Evolutionary conservation across 2,113 vertebrate species (phyloP), one percentile per base, ranked within the genome.

Genomic region (Regulus satrapa): DNA sequence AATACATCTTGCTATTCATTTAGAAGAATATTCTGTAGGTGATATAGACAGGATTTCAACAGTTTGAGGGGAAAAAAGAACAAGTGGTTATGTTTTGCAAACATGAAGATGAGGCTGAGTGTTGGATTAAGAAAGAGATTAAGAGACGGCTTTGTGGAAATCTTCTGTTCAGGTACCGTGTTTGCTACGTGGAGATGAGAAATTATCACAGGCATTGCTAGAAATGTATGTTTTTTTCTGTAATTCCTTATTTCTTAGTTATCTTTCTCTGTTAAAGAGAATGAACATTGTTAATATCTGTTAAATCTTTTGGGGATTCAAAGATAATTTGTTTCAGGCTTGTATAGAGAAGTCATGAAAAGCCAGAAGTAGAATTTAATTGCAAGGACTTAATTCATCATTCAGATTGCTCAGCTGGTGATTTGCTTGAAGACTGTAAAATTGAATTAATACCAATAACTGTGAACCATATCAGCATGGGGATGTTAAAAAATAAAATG

Each of bases 101-200:
- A 96, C 81, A 84, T 74, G 88, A 92, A 96, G 94, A 95, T 81
- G 75, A 89, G 43, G 43, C 92, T 96, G 79, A 92, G 38, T 76
- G 56, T 73, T 94, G 97, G 97, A 96, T 98, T 95, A 96, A 93
- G 94, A 81, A 91, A 93, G 85, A 94, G 88, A 97, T 96, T 96
- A 96, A 96, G 81, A 87, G 68, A 17, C 77, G 72, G 66, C 84
- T 96, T 96, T 94, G 69, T 79, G 94, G 69, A 93, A 58, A 74
- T 94, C 68, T 92, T 94, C 95, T 6, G n/a, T 63, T 86, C 93
- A 96, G 96, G 96, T 94, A 97, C 73, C 0, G 46, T 21, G 2
- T 80, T 96, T 97, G 15, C 59, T 80, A 2, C 41, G 21, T 81
- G 79, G 31, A 68, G 48, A 55, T 6, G 10, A 29, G 23, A 75